Percentiles rank a stretch among this genome's conserved stretches.
phyloP scores from a whole-genome alignment of 2,113 vertebrate species.

The human (Homo sapiens) region GRCh38 chr11:47719501-47720000 shows the following conservation, averaged over 20 bases:
- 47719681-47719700: not conserved
- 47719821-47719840: not conserved
- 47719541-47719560: not conserved
- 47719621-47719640: not conserved
- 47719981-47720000: conserved; percentile 96
- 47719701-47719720: not conserved
- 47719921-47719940: conserved; percentile 90
- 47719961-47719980: conserved; percentile 89
- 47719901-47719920: too few species aligned
- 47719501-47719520: not conserved
- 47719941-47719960: conserved; percentile 98
- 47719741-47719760: not conserved
- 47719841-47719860: not conserved
- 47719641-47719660: not conserved
- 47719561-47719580: too few species aligned
- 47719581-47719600: too few species aligned
- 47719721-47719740: not conserved
- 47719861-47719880: not conserved
- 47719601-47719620: not conserved
- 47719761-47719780: not conserved
- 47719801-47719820: not conserved
- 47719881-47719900: too few species aligned
- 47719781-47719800: not conserved
- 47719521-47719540: not conserved
- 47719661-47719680: not conserved